Evolutionary conservation across 2,113 vertebrate genomes (phyloP), one percentile per base, ranked within the genome.

Genomic region (Rhinolophus ferrumequinum): DNA sequence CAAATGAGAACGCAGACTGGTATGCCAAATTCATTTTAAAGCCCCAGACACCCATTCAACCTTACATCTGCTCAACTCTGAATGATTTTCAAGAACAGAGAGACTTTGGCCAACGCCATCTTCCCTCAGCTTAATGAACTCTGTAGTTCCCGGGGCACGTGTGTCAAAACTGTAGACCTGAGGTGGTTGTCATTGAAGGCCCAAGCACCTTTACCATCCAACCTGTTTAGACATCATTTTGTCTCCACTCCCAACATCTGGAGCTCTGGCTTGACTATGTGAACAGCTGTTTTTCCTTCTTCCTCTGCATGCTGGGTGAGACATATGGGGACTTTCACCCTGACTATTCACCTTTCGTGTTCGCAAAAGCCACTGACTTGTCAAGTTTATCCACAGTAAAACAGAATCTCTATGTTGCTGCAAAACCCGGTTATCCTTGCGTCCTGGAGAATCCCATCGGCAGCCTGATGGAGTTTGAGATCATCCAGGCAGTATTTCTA

Each of bases 121-220:
- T 97, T 98, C 64, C 97, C 98, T 26, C 73, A 90, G 52, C 97
- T 98, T 70, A 96, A 98, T 44, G 41, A 94, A 60, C 72, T 98
- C 92, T 97, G 97, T 79, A 52, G 18, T 86, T 52, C 60, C 19
- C 62, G 85, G 88, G 96, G 96, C 66, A 97, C 95, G 0, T 88
- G 73, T 92, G 98, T 98, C 96, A 98, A 95, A 98, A 76, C 95
- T 30, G 60, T 97, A 83, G 97, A 98, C 95, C 81, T 96, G 16
- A 58, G 67, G 8, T 96, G 69, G 93, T 66, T 84, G 7, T 5
- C 22, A 0, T 0, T 54, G 82, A 91, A 88, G 54, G 64, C 9
- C 44, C 28, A 2, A 3, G 35, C 24, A 0, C 30, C 70, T 21
- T 44, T 33, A 3, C 24, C 22, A 10, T 47, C 58, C 62, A 8